phyloP scores from a whole-genome alignment of 2,797 vertebrate species.

The Malurus splendens region DNA sequence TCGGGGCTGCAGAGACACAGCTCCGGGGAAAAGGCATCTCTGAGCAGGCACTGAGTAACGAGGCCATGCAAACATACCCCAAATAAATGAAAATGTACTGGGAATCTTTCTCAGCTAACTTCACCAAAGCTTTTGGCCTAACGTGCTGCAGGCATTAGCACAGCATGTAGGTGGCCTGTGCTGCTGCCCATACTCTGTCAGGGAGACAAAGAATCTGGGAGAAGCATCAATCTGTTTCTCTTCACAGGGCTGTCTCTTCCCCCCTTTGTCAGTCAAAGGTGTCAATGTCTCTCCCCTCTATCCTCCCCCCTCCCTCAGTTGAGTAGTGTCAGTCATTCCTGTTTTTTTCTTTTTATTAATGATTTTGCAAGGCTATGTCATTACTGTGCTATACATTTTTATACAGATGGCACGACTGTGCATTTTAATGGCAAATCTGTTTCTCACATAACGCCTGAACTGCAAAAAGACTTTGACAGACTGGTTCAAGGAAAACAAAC shows the following conservation, averaged over 20 bases:
- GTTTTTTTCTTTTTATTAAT: slow-evolving; percentile 79
- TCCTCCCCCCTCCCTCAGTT: slow-evolving; percentile 64
- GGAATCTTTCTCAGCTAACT: slow-evolving; percentile 27
- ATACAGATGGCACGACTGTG: slow-evolving; percentile 83
- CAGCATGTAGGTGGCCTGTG: slow-evolving; percentile 63
- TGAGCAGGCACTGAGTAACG: background rate
- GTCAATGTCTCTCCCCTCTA: slow-evolving; percentile 68
- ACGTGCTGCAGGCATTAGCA: slow-evolving; percentile 30
- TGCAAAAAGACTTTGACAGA: slow-evolving; percentile 84
- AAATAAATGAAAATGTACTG: background rate
- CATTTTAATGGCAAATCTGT: slow-evolving; percentile 85
- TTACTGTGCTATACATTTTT: slow-evolving; percentile 78
- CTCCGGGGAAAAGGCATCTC: background rate
- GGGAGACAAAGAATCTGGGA: slow-evolving; percentile 66
- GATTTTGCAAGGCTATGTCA: slow-evolving; percentile 79
- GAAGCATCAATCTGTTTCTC: slow-evolving; percentile 76
- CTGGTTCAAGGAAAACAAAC: slow-evolving; percentile 83
- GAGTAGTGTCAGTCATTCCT: slow-evolving; percentile 78
- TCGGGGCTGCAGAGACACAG: background rate
- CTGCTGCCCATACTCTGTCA: slow-evolving; percentile 68
- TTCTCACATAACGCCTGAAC: slow-evolving; percentile 83
- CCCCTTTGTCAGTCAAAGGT: slow-evolving; percentile 69
- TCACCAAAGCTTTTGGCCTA: slow-evolving; percentile 58
- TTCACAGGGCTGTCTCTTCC: slow-evolving; percentile 74
- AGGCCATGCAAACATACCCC: background rate